phyloP scores from a whole-genome alignment of 2,113 vertebrate species.

The Pteronura brasiliensis region DNA sequence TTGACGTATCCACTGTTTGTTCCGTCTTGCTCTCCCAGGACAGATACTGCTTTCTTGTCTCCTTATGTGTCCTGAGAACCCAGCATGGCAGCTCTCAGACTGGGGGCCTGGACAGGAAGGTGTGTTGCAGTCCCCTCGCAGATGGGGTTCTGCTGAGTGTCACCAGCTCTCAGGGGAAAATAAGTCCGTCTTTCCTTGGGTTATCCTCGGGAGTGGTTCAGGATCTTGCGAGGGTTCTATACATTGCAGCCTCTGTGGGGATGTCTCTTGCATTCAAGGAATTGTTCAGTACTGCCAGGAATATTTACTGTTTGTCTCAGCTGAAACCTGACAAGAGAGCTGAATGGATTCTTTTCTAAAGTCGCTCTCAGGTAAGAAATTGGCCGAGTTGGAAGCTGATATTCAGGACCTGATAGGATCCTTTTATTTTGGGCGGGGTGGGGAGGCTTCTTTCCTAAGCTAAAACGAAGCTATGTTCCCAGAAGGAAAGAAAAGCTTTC shows the following conservation, averaged over 20 bases:
- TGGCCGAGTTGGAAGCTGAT: background rate
- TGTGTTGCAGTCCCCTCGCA: background rate
- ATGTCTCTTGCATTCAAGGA: background rate
- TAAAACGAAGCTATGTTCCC: background rate
- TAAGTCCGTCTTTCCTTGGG: background rate
- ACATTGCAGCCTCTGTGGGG: background rate
- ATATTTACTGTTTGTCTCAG: background rate
- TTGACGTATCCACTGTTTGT: too few species aligned
- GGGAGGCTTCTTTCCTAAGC: background rate
- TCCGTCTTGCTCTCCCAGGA: background rate
- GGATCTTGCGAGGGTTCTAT: background rate
- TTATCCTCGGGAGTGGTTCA: background rate
- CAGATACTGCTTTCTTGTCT: too few species aligned
- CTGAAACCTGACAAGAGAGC: background rate
- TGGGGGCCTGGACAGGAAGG: background rate
- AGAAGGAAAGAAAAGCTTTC: background rate
- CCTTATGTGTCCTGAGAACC: background rate
- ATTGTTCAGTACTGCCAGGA: background rate
- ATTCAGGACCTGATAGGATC: background rate
- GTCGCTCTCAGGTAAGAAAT: background rate
- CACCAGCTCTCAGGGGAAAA: background rate
- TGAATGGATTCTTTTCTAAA: background rate
- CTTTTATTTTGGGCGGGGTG: background rate
- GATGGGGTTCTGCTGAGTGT: too few species aligned
- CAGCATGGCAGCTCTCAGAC: background rate